Base-by-base conservation (phyloP, 2,113 vertebrate genomes). In the Probosciger aterrimus region DNA sequence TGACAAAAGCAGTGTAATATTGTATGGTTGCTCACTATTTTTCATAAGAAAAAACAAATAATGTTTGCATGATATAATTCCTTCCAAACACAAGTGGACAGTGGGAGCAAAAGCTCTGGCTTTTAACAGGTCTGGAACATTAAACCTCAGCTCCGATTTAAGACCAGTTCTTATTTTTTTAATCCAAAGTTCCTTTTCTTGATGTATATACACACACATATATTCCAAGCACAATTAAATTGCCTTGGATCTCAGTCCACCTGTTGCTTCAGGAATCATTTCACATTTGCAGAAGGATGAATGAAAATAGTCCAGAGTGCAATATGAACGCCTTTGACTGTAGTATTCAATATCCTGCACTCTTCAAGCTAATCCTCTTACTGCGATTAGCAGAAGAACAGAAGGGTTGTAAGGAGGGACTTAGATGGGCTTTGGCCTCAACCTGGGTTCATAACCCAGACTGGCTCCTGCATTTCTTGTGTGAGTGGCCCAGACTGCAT, bases 311-410 rank as follows among this genome's bases (percentile, higher is more conserved):
- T 67, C 62, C 57, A 52, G 69, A 68, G 30, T 39, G 89, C 87
- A 73, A 75, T 76, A 82, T n/a, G 69, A 92, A 82, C 74, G 91
- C n/a, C 91, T 92, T 39, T 91, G 76, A 76, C 91, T 71, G 59
- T 59, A 92, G 76, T 44, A 43, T 88, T 74, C 79, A 83, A 44
- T 68, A 81, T 27, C 19, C 55, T 37, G 0, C 75, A 79, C 79
- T 83, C 79, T 64, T 86, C 63, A 49, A 93, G 73, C 28, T 95
- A 96, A 97, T 93, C 96, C 76, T 95, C 94, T 97, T 96, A 95
- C 17, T 33, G 59, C 59, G 88, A 95, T 97, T 96, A 97, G 94
- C 73, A 75, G 55, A 50, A 91, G 96, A 94, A 86, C 92, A 94
- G 94, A 86, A 96, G 91, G 96, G 76, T 90, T 93, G 88, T 83